phyloP scores from a whole-genome alignment of 2,113 vertebrate species.

The Alexandromys fortis region DNA sequence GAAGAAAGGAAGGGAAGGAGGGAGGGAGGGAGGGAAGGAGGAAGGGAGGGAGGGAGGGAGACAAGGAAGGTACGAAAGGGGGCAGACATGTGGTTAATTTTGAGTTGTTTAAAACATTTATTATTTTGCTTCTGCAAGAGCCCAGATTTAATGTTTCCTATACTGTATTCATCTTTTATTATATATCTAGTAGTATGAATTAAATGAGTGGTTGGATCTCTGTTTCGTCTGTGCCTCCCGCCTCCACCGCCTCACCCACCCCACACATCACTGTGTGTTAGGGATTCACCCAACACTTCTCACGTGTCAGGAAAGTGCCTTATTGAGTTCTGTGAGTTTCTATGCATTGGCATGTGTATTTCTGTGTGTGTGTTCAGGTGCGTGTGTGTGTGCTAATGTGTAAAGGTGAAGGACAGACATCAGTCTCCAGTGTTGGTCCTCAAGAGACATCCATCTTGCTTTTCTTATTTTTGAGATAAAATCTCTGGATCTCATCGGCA shows the following conservation, averaged over 20 bases:
- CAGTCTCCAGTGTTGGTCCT: neutral
- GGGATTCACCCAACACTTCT: neutral
- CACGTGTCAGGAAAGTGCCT: neutral
- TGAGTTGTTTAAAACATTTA: neutral
- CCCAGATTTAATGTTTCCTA: neutral
- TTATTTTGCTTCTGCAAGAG: neutral
- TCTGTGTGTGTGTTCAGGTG: neutral
- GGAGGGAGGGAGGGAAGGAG: rapidly evolving
- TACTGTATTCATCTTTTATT: neutral
- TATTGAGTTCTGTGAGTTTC: neutral
- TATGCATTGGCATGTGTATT: too few species aligned
- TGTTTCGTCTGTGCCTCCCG: neutral
- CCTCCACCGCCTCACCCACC: too few species aligned
- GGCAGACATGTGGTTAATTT: neutral
- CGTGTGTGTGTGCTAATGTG: neutral
- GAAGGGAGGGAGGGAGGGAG: neutral
- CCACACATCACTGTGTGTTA: neutral
- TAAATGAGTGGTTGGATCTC: neutral
- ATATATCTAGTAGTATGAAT: neutral
- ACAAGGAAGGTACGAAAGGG: neutral
- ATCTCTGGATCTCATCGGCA: too few species aligned
- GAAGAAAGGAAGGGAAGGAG: neutral
- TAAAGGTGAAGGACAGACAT: neutral
- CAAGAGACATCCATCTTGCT: neutral
- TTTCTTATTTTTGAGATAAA: too few species aligned